Evolutionary conservation across 1,140 invertebrate genomes (phyloP).

Genomic region (Lanistes nyassanus): DNA sequence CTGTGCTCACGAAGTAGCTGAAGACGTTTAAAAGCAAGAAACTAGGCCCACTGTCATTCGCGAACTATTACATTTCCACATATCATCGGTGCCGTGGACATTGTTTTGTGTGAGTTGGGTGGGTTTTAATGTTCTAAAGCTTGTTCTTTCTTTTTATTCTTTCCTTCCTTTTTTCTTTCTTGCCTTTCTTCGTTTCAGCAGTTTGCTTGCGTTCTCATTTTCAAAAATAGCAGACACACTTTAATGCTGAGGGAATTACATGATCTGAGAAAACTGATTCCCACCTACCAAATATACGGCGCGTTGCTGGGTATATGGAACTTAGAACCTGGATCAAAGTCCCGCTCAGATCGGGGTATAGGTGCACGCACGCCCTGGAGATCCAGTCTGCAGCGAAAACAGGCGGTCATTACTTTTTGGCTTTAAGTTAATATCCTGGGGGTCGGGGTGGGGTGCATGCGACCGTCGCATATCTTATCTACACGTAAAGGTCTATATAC

Average conservation of each 20-base stretch:
- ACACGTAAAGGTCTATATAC: too few relatives aligned
- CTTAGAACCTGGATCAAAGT: conserved; percentile 65
- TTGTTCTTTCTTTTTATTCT: neutral
- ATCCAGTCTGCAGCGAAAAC: conserved; percentile 42
- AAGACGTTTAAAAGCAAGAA: conserved; percentile 73
- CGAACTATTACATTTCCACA: too few relatives aligned
- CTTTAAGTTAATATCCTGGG: too few relatives aligned
- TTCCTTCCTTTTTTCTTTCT: neutral
- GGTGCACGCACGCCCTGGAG: conserved; percentile 61
- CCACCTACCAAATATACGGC: conserved; percentile 55
- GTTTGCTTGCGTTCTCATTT: neutral
- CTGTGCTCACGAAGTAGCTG: conserved; percentile 92
- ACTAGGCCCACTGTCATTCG: too few relatives aligned
- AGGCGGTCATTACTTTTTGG: too few relatives aligned
- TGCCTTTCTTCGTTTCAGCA: neutral
- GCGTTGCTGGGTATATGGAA: conserved; percentile 57
- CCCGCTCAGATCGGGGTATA: conserved; percentile 42
- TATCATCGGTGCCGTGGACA: too few relatives aligned
- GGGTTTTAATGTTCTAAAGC: neutral
- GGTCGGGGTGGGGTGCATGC: too few relatives aligned
- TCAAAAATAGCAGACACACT: neutral
- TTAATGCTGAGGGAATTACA: too few relatives aligned
- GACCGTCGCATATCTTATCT: too few relatives aligned
- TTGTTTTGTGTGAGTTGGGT: too few relatives aligned
- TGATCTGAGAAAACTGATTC: too few relatives aligned